phyloP scores from a whole-genome alignment of 2,797 vertebrate genomes.

The Rhynchotus rufescens region DNA sequence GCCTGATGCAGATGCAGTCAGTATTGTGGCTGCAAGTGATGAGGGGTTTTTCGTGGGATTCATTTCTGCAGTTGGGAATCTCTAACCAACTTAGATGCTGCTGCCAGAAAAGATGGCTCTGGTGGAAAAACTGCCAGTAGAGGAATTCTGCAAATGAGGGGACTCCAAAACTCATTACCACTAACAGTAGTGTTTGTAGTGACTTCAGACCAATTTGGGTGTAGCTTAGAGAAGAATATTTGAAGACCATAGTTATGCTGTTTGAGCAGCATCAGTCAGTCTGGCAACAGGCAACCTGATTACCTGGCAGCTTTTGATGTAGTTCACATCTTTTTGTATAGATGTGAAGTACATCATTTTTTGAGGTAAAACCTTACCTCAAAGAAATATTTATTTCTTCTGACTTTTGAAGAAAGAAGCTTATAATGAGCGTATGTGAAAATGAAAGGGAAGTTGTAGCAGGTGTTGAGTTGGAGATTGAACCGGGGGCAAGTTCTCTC shows the following conservation, averaged over 20 bases:
- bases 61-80: neutral
- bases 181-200: neutral
- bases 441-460: neutral
- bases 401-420: slow-evolving; percentile 17
- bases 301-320: slow-evolving; percentile 21
- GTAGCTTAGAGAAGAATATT: neutral
- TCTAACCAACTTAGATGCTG: neutral
- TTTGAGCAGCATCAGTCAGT: neutral
- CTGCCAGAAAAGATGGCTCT: neutral
- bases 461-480: neutral
- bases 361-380: no score
- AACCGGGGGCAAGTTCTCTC: neutral
- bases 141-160: neutral
- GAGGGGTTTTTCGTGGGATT: neutral
- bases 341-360: no score
- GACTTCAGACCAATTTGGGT: neutral
- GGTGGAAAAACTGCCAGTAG: neutral
- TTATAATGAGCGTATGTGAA: neutral
- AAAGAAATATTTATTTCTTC: neutral
- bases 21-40: neutral
- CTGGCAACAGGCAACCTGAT: neutral
- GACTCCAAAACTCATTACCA: neutral
- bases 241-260: neutral
- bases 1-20: neutral
- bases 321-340: neutral